phyloP scores from a whole-genome alignment of 2,797 vertebrate genomes.

The Lepilemur ruficaudatus region DNA sequence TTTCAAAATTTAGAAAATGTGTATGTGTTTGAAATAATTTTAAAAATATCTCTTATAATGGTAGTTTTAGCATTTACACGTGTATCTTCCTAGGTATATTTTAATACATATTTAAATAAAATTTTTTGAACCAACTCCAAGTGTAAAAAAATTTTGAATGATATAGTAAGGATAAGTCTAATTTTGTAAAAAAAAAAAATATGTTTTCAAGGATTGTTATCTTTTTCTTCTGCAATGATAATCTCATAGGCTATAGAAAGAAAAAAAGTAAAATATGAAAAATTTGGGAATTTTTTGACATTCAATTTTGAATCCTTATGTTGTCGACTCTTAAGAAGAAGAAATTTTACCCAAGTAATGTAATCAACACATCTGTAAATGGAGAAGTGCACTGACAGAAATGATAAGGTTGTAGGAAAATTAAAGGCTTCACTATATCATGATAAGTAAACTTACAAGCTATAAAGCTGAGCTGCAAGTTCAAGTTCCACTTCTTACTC shows the following conservation, averaged over 20 bases:
- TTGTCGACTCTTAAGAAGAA: neutral
- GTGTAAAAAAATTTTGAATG: neutral
- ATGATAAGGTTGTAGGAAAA: neutral
- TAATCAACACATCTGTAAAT: neutral
- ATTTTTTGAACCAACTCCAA: neutral
- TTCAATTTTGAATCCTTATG: neutral
- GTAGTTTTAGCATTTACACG: neutral
- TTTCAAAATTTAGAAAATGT: neutral
- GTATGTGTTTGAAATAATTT: neutral
- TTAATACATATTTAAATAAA: neutral
- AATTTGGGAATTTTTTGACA: neutral
- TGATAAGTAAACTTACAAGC: neutral
- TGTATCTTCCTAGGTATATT: neutral
- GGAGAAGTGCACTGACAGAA: neutral
- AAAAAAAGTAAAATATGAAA: neutral
- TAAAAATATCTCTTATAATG: neutral
- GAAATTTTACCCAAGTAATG: neutral
- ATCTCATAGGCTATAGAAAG: neutral
- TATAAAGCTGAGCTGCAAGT: neutral
- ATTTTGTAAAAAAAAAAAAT: neutral
- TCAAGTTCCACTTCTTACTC: neutral
- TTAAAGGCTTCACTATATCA: neutral
- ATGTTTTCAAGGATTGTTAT: neutral
- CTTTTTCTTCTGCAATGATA: neutral
- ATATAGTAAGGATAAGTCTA: neutral